A percentile compares a stretch with the other conserved stretches of the same genome.
phyloP scores from a whole-genome alignment of 2,113 vertebrate genomes.

The Corydoras sp. region DNA sequence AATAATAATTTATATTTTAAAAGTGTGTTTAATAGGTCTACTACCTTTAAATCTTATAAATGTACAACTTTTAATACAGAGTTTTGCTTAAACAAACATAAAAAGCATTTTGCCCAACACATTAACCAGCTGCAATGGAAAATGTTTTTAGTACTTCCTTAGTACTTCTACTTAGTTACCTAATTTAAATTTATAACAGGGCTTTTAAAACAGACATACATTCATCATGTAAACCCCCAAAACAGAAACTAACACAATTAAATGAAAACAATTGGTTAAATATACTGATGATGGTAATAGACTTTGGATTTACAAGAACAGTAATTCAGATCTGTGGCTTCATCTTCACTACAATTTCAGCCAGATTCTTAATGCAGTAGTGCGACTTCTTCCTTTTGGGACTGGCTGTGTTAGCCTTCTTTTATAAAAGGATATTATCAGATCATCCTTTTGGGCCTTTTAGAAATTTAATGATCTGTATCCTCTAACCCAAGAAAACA shows the following conservation, averaged over 20 bases:
- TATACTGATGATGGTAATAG: not conserved
- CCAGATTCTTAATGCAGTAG: conserved; percentile 22
- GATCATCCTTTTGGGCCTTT: not conserved
- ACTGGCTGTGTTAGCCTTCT: not conserved
- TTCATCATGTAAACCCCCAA: conserved; percentile 37
- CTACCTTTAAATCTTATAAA: conserved; percentile 3
- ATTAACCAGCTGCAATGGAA: conserved; percentile 47
- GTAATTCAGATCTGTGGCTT: not conserved
- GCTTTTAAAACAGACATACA: conserved; percentile 6
- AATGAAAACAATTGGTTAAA: conserved; percentile 46
- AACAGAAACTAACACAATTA: conserved; percentile 18
- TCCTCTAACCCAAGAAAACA: not conserved
- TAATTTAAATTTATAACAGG: conserved; percentile 38
- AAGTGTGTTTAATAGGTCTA: not conserved
- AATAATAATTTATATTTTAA: no score
- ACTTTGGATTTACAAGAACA: not conserved
- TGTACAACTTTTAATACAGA: conserved; percentile 14
- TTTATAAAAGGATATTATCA: not conserved
- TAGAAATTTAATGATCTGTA: not conserved
- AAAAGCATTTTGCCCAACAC: conserved; percentile 35
- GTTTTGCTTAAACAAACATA: conserved; percentile 16
- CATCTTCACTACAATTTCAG: conserved; percentile 19
- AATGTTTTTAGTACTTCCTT: conserved; percentile 46
- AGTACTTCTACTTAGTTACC: conserved; percentile 36
- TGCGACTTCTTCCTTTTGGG: conserved; percentile 5